phyloP scores from a whole-genome alignment of 2,797 vertebrate genomes.

The Myoxocephalus aenaeus region DNA sequence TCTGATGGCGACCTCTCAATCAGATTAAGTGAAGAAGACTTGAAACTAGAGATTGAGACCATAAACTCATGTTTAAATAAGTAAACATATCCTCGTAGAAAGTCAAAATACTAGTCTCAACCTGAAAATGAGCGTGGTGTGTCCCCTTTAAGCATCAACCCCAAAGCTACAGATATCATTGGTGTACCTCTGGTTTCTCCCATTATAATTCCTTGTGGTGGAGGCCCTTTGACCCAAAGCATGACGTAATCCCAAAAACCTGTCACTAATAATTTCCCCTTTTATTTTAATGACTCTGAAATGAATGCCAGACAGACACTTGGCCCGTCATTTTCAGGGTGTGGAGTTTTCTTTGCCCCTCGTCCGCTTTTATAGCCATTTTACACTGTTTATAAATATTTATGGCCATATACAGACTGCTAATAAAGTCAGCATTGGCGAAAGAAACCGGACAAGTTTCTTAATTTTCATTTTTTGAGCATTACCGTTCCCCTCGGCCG shows the following conservation, averaged over 20 bases:
- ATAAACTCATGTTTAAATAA: no score
- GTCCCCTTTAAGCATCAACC: no score
- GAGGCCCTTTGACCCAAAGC: slow-evolving; percentile 77
- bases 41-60: no score
- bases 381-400: slow-evolving; percentile 79
- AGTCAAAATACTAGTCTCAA: no score
- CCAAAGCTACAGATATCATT: slow-evolving; percentile 15
- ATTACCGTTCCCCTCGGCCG: slow-evolving; percentile 47
- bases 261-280: slow-evolving; percentile 86
- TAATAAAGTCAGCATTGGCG: slow-evolving; percentile 66
- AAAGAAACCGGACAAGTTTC: slow-evolving; percentile 57
- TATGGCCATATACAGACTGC: slow-evolving; percentile 70
- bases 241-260: slow-evolving; percentile 84
- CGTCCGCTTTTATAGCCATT: slow-evolving; percentile 68
- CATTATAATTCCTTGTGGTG: slow-evolving; percentile 72
- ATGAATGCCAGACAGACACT: slow-evolving; percentile 74
- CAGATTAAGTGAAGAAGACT: no score
- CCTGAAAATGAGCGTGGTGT: no score
- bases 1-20: no score
- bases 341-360: slow-evolving; percentile 16
- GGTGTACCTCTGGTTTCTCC: slow-evolving; percentile 35
- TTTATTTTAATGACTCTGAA: slow-evolving; percentile 72
- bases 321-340: slow-evolving; percentile 54
- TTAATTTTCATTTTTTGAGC: slow-evolving; percentile 64
- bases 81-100: no score